Evolutionary conservation across 2,113 vertebrate species (phyloP).

Genomic region (Carlito syrichta): DNA sequence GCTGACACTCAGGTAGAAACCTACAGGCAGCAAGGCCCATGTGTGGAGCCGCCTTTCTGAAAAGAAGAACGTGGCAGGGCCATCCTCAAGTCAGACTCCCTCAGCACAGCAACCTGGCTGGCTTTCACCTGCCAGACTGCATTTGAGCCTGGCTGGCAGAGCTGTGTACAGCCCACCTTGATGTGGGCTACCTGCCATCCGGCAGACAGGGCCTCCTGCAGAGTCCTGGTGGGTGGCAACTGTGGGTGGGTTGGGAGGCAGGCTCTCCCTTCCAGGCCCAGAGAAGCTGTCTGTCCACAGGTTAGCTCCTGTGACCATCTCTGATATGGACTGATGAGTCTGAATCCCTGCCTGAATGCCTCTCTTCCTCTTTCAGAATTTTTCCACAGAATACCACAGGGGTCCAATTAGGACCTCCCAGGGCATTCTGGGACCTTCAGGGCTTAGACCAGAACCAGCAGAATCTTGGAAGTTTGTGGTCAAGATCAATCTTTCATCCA

Average conservation of each 20-base stretch:
- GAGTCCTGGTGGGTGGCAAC: accelerated
- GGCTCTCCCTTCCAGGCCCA: background rate
- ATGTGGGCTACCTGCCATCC: background rate
- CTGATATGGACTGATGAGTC: accelerated
- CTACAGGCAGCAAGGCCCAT: background rate
- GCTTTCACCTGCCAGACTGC: background rate
- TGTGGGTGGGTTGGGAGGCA: accelerated
- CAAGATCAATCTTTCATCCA: background rate
- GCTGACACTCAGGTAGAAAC: accelerated
- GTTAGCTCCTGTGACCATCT: accelerated
- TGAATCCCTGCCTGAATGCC: accelerated
- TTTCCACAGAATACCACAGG: no score
- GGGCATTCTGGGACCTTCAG: accelerated
- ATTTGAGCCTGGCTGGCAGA: background rate
- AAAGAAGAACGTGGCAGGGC: accelerated
- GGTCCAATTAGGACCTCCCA: accelerated
- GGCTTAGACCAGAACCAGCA: accelerated
- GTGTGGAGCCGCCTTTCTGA: accelerated
- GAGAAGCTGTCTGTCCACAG: background rate
- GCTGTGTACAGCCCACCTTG: accelerated
- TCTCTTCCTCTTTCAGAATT: accelerated
- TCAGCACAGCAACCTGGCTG: accelerated
- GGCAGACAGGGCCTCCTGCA: background rate
- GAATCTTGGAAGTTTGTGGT: accelerated
- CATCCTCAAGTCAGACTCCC: background rate